A percentile compares a stretch with the other conserved stretches of the same genome.
Evolutionary conservation across 2,113 vertebrate species (phyloP).

Genomic region (Morone saxatilis): DNA sequence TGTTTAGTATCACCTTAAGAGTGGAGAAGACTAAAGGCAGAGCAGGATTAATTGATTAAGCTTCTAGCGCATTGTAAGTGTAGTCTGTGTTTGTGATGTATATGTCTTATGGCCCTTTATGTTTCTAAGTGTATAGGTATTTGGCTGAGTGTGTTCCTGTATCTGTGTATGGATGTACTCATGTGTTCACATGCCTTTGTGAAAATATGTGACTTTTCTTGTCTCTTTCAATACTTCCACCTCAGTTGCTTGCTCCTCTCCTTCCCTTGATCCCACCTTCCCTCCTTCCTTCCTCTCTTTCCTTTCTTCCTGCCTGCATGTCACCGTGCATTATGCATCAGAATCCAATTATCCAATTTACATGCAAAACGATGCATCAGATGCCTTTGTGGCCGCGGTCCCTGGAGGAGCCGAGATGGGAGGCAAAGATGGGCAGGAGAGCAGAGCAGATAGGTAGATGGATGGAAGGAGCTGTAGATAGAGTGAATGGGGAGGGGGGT

Average conservation of each 20-base stretch:
- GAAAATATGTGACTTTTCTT: not conserved
- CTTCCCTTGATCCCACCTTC: not conserved
- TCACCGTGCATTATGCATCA: slow-evolving; percentile 20
- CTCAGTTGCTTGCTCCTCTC: not conserved
- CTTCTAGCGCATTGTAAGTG: no score
- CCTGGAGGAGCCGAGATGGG: slow-evolving; percentile 33
- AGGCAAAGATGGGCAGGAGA: slow-evolving; percentile 39
- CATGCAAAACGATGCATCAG: slow-evolving; percentile 73
- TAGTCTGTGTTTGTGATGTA: not conserved
- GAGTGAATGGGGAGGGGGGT: not conserved
- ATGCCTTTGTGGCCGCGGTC: slow-evolving; percentile 32
- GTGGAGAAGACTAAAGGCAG: not conserved
- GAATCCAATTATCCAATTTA: slow-evolving; percentile 79
- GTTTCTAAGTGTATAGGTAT: not conserved
- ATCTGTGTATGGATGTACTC: no score
- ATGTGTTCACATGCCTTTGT: not conserved
- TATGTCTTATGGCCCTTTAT: not conserved
- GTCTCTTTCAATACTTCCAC: not conserved
- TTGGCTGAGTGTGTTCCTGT: not conserved
- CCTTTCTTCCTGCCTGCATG: slow-evolving; percentile 21
- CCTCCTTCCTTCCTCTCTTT: not conserved
- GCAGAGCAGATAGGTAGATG: slow-evolving; percentile 12
- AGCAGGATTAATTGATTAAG: not conserved
- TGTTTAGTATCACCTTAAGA: not conserved
- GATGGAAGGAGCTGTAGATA: slow-evolving; percentile 19